Base-by-base conservation (phyloP, 2,113 vertebrate genomes). In the Eidolon helvum region DNA sequence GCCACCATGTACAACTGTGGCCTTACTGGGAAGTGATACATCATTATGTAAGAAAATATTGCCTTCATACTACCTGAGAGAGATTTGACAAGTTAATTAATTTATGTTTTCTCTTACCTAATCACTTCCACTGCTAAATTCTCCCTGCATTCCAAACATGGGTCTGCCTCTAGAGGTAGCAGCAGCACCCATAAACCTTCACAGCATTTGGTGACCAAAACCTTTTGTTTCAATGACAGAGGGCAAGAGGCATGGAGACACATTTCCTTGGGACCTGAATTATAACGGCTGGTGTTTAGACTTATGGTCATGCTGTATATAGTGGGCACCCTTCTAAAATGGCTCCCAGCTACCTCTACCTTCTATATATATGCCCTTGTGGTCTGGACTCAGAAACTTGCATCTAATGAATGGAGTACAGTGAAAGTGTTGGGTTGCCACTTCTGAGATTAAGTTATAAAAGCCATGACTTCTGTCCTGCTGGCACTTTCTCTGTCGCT, bases 141-240 rank as follows among this genome's bases (percentile, higher is more conserved):
- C 38, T 83, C 43, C 53, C 63, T 84, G 10, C 12, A 48, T 59
- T 82, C 26, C 28, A 61, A 87, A 68, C 21, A 78, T 72, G 33
- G 30, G 45, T 45, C n/a, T 18, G 57, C 53, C 30, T 91, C 30
- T 45, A 35, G 15, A 55, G 59, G 38, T 35, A 88, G 40, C 1
- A 93, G 21, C 9, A 63, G 72, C 55, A 91, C 5, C n/a, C 43
- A 26, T 59, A 75, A 79, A 84, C 84, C 78, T 91, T 68, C 53
- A 71, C 35, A 82, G 40, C 40, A 61, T 80, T 77, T 72, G 43
- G 15, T 80, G 22, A 91, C 38, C 28, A 53, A 21, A 53, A 59
- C n/a, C 89, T 86, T 59, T 80, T n/a, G 83, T 59, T 75, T 87
- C 87, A 96, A 35, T 43, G 65, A 86, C n/a, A 35, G 21, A 72